Conservation (phyloP, 2,888 invertebrate species). For the Apantesis nais region DNA sequence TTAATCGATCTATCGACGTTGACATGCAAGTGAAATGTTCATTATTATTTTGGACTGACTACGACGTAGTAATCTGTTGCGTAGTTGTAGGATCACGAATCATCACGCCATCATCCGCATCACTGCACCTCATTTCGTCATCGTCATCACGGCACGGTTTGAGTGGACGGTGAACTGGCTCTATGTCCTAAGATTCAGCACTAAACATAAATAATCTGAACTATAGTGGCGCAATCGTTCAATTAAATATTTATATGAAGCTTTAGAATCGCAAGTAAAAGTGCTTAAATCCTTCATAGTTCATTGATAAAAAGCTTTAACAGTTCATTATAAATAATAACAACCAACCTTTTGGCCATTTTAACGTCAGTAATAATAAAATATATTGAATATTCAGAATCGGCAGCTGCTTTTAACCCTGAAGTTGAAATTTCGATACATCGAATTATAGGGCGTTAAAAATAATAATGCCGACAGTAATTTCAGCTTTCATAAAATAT, state of each 20-base stretch:
- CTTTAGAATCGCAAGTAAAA: conserved; percentile 18
- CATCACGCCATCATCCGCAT: conserved; percentile 80
- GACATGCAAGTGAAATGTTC: conserved; percentile 34
- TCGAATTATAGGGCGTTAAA: conserved; percentile 23
- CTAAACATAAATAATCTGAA: conserved; percentile 4
- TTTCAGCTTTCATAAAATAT: conserved; percentile 44
- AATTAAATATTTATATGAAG: conserved; percentile 35
- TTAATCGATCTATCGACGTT: conserved; percentile 14
- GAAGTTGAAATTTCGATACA: conserved; percentile 20
- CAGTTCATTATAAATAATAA: conserved; percentile 8
- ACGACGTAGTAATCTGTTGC: conserved; percentile 67
- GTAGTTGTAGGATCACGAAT: conserved; percentile 66
- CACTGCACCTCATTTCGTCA: conserved; percentile 78
- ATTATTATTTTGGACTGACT: conserved; percentile 66
- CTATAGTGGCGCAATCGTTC: conserved; percentile 11
- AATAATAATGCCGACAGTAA: conserved; percentile 28
- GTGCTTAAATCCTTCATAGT: conserved; percentile 8
- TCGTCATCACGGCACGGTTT: conserved; percentile 78
- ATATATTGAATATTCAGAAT: conserved; percentile 14
- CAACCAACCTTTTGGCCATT: not conserved
- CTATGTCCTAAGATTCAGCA: conserved; percentile 34
- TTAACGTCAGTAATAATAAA: conserved; percentile 10
- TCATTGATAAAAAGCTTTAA: conserved; percentile 18
- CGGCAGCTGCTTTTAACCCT: conserved; percentile 30
- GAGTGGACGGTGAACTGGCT: conserved; percentile 76